phyloP scores from a whole-genome alignment of 2,888 invertebrate genomes.

The Tipula helvola region DNA sequence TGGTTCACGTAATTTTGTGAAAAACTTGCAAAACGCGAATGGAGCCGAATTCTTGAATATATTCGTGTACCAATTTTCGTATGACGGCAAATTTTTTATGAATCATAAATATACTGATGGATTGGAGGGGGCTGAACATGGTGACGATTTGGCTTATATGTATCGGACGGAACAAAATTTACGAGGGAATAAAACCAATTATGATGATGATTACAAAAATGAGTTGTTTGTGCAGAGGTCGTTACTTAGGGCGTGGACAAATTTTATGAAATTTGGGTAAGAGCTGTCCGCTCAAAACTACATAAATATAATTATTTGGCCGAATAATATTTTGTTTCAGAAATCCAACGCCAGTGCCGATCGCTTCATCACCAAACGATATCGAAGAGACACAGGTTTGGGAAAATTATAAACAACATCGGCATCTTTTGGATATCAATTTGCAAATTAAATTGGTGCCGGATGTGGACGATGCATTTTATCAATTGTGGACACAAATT shows the following conservation, averaged over 20 bases:
- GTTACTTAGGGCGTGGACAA: background rate
- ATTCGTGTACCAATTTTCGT: background rate
- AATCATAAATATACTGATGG: background rate
- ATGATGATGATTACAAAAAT: background rate
- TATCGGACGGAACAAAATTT: background rate
- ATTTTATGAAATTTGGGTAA: background rate
- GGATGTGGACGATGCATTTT: background rate
- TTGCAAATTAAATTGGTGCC: background rate
- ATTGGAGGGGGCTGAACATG: background rate
- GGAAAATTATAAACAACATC: background rate
- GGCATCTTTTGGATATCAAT: background rate
- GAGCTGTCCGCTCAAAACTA: background rate
- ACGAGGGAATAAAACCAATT: background rate
- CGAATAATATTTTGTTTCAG: background rate
- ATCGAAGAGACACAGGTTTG: background rate
- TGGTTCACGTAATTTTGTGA: background rate
- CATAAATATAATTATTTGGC: background rate
- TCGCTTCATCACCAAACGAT: background rate
- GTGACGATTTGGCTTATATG: background rate
- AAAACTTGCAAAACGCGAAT: background rate
- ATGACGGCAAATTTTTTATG: background rate
- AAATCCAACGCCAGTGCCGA: background rate
- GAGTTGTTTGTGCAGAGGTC: background rate
- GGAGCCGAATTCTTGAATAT: background rate
- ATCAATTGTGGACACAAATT: background rate